These are phyloP conservation scores for Lapara coniferarum DNA, from an alignment of 2,888 invertebrate species.

Conservation along the genomic window DNA sequence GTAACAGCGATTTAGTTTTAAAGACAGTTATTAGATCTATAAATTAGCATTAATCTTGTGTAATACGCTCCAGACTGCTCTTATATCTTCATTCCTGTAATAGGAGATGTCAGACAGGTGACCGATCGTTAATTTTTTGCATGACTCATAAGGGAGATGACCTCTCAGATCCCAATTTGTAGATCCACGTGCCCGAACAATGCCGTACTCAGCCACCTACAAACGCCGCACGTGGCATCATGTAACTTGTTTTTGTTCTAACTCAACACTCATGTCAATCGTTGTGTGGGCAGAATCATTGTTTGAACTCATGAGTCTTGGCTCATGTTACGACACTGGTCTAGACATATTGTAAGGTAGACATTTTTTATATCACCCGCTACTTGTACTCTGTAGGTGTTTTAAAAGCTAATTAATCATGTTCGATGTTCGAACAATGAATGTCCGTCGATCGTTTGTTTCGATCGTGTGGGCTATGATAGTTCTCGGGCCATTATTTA, in stretches of 20 bases:
- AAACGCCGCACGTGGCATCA: constrained; percentile 13
- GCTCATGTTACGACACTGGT: constrained; percentile 46
- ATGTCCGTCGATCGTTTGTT: constrained; percentile 6
- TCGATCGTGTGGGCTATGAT: constrained; percentile 22
- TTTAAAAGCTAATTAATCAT: constrained; percentile 62
- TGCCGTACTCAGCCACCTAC: constrained; percentile 6
- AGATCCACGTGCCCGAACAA: constrained; percentile 8
- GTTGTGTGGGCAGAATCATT: constrained; percentile 65
- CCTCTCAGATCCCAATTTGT: not conserved
- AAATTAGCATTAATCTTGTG: no score
- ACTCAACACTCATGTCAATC: constrained; percentile 27
- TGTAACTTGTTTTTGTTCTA: constrained; percentile 22
- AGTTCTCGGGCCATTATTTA: constrained; percentile 13
- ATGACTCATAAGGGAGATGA: not conserved
- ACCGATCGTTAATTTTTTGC: not conserved
- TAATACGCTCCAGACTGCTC: no score
- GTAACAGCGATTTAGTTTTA: no score
- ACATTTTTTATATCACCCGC: constrained; percentile 64
- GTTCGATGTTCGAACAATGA: constrained; percentile 40
- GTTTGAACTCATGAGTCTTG: constrained; percentile 51
- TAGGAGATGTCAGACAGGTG: not conserved
- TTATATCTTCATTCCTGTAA: no score
- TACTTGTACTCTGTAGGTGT: constrained; percentile 57
- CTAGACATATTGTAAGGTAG: constrained; percentile 67
- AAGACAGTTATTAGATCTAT: no score